These are phyloP conservation scores for Heliconius nattereri DNA, from an alignment of 1,140 invertebrate genomes.

Conservation along the genomic window DNA sequence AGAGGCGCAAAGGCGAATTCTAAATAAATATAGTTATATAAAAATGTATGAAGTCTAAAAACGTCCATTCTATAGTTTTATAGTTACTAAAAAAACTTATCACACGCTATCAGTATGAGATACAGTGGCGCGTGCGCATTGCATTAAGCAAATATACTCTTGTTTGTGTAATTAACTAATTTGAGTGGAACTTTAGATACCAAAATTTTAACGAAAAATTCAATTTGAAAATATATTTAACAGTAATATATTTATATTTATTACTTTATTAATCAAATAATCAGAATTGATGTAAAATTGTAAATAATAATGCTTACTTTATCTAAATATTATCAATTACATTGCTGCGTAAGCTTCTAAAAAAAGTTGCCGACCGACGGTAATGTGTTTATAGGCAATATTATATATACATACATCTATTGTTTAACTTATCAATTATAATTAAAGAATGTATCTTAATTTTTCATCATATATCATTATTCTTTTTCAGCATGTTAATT, in stretches of 20 bases:
- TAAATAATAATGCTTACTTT: too few species aligned
- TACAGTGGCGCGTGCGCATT: constrained; percentile 65
- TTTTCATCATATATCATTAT: too few species aligned
- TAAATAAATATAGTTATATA: too few species aligned
- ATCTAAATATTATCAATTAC: background rate
- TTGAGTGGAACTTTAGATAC: constrained; percentile 21
- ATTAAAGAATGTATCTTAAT: too few species aligned
- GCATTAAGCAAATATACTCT: constrained; percentile 61
- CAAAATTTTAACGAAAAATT: background rate
- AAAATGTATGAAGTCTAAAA: background rate
- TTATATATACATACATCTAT: too few species aligned
- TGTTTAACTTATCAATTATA: too few species aligned
- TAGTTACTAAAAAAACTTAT: constrained; percentile 47
- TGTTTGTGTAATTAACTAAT: constrained; percentile 57
- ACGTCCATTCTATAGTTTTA: constrained; percentile 50
- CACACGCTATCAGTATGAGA: constrained; percentile 52
- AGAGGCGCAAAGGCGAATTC: too few species aligned
- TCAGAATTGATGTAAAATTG: too few species aligned
- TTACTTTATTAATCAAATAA: too few species aligned
- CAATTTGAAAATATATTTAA: too few species aligned
- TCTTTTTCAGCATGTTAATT: too few species aligned
- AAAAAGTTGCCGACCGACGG: background rate
- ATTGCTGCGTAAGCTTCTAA: background rate
- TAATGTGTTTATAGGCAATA: background rate
- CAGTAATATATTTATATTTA: too few species aligned